Percentiles rank a stretch among this genome's conserved stretches.
These are phyloP conservation scores for Chymomyza costata DNA, from an alignment of 1,140 invertebrate species.

Conservation along the genomic window DNA sequence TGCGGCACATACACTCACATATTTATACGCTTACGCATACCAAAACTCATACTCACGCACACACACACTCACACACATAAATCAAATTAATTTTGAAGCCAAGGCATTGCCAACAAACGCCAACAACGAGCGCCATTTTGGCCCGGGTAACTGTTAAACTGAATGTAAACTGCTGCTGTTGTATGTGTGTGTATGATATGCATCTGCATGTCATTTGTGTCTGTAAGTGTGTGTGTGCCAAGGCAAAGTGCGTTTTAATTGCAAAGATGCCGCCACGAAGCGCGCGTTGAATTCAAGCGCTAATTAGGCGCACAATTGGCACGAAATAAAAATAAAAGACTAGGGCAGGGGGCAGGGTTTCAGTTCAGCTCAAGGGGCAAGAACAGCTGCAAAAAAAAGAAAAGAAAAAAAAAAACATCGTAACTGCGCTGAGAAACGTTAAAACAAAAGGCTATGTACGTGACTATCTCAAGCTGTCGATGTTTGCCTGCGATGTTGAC, in stretches of 20 bases:
- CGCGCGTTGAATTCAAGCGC: slow-evolving; percentile 53
- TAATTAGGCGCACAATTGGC: slow-evolving; percentile 70
- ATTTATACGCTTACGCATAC: too few species aligned
- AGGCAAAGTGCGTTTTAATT: slow-evolving; percentile 73
- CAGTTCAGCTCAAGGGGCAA: too few species aligned
- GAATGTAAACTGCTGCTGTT: too few species aligned
- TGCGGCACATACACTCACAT: too few species aligned
- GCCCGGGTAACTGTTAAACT: too few species aligned
- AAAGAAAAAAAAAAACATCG: too few species aligned
- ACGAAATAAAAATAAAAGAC: slow-evolving; percentile 66
- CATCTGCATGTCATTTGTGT: neutral
- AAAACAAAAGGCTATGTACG: too few species aligned
- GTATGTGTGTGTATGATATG: slow-evolving; percentile 6
- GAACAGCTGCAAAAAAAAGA: neutral
- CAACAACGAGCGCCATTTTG: slow-evolving; percentile 63
- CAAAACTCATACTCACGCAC: slow-evolving; percentile 30
- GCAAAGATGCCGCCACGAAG: slow-evolving; percentile 57
- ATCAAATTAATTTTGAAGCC: slow-evolving; percentile 72
- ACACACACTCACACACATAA: slow-evolving; percentile 44
- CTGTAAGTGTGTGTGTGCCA: slow-evolving; percentile 2
- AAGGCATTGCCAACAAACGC: slow-evolving; percentile 16
- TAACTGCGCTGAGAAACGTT: neutral
- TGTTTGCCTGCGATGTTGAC: slow-evolving; percentile 23
- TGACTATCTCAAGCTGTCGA: slow-evolving; percentile 72
- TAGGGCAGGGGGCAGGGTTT: neutral